Percentiles rank a stretch among this genome's conserved stretches.
These are phyloP conservation scores for Cephus nigrinus DNA, from an alignment of 2,888 invertebrate species.

Conservation along the genomic window DNA sequence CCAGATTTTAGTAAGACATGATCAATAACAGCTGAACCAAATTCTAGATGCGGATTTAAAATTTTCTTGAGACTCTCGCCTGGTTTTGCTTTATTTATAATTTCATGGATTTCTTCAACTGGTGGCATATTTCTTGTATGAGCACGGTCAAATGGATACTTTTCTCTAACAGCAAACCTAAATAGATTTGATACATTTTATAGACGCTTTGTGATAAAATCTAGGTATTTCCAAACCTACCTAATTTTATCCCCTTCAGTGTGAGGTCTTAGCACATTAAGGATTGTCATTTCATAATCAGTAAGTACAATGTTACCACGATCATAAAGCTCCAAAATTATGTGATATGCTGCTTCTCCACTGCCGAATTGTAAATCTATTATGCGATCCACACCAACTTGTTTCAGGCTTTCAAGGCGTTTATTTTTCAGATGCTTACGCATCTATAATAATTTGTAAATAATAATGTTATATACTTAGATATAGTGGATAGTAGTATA, in stretches of 20 bases:
- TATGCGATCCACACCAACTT: constrained; percentile 93
- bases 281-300: constrained; percentile 88
- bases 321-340: constrained; percentile 95
- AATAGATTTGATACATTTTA: constrained; percentile 12
- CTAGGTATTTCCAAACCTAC: constrained; percentile 54
- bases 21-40: constrained; percentile 91
- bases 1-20: constrained; percentile 84
- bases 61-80: constrained; percentile 85
- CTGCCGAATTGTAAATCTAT: constrained; percentile 96
- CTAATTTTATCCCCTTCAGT: constrained; percentile 89
- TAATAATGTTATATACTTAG: constrained; percentile 1
- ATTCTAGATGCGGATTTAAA: constrained; percentile 87
- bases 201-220: too few species aligned
- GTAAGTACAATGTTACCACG: constrained; percentile 95
- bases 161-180: constrained; percentile 92
- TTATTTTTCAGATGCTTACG: constrained; percentile 97
- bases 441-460: constrained; percentile 71
- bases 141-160: constrained; percentile 85
- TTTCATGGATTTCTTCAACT: constrained; percentile 70
- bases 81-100: constrained; percentile 74
- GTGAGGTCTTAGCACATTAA: constrained; percentile 93
- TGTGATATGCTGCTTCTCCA: constrained; percentile 92
- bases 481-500: neutral
- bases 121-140: constrained; percentile 73
- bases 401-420: constrained; percentile 85